These are phyloP conservation scores for Netelia melanura DNA, from an alignment of 2,888 invertebrate species.

Conservation along the genomic window DNA sequence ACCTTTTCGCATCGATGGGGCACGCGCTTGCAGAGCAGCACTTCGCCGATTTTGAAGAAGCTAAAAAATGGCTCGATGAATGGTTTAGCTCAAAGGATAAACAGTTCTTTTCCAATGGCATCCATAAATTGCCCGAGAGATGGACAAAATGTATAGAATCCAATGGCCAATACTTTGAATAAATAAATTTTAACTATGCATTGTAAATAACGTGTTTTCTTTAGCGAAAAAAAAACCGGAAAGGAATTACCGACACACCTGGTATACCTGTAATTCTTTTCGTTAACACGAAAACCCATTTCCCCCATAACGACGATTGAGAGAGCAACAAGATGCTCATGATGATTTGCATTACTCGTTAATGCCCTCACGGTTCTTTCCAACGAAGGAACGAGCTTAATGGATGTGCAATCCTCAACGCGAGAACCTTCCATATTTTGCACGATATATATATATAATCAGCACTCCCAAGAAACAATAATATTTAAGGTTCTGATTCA, in stretches of 20 bases:
- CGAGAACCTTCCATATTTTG: slow-evolving; percentile 67
- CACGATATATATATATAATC: neutral
- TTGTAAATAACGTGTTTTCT: too few relatives aligned
- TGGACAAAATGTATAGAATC: slow-evolving; percentile 26
- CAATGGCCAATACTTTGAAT: too few relatives aligned
- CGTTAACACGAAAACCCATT: slow-evolving; percentile 73
- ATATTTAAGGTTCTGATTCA: neutral
- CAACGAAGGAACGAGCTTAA: slow-evolving; percentile 73
- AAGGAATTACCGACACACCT: too few relatives aligned
- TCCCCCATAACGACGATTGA: slow-evolving; percentile 78
- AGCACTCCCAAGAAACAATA: neutral
- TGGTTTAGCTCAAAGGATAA: slow-evolving; percentile 45
- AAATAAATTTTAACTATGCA: too few relatives aligned
- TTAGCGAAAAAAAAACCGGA: too few relatives aligned
- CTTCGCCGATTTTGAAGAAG: neutral
- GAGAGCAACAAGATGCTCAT: slow-evolving; percentile 79
- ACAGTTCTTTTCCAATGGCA: slow-evolving; percentile 47
- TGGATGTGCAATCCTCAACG: slow-evolving; percentile 78
- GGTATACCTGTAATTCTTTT: slow-evolving; percentile 56
- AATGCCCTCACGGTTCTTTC: slow-evolving; percentile 70
- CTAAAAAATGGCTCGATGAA: slow-evolving; percentile 47
- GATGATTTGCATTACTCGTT: slow-evolving; percentile 72
- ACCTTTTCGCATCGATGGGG: too few relatives aligned
- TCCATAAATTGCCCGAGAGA: slow-evolving; percentile 50
- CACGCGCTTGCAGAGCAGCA: too few relatives aligned